Base-by-base conservation (phyloP, 92 coral and sea anemone genomes). In the Chrysogorgia sp. region DNA sequence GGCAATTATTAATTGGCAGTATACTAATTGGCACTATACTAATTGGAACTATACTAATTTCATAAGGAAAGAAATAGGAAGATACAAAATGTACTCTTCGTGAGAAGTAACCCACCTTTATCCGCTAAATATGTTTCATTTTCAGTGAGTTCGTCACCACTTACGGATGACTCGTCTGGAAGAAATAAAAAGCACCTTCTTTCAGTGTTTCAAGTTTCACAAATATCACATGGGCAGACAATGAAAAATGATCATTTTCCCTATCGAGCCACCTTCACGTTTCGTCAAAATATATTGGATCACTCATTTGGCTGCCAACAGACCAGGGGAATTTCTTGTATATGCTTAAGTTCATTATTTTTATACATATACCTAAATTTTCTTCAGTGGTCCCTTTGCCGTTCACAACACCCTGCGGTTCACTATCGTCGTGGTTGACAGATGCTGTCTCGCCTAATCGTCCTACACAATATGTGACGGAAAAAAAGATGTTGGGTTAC, bases 51-150 rank as follows among this genome's bases (percentile, higher is more conserved):
- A n/a, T n/a, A n/a, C n/a, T n/a, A n/a, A n/a, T n/a, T n/a, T n/a
- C n/a, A n/a, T n/a, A 4, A 37, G 12, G 6, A 4, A 37, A 37
- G 43, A 37, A 37, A 37, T 12, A 12, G 12, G 5, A 37, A 37
- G 5, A 37, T 37, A 37, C 43, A 37, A 17, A 56, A 1, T 12
- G 10, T 23, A 56, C n/a, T 56, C 1, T 56, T 56, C 62, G 30
- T 1, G 10, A 56, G 12, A 56, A 5, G 53, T 47, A 6, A 47
- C 14, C 14, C 10, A 72, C 79, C 79, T 72, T 72, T 72, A 34
- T 72, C 79, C 19, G 64, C 65, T 53, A 72, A 72, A 30, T 26
- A 72, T 32, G 65, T 72, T n/a, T 72, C 79, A 56, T 59, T 72
- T 55, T 56, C 79, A 9, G 79, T 55, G 59, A 53, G 15, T 31